These are phyloP conservation scores for Acanthurus leucopareius DNA, from an alignment of 2,797 vertebrate species.

Conservation along the genomic window DNA sequence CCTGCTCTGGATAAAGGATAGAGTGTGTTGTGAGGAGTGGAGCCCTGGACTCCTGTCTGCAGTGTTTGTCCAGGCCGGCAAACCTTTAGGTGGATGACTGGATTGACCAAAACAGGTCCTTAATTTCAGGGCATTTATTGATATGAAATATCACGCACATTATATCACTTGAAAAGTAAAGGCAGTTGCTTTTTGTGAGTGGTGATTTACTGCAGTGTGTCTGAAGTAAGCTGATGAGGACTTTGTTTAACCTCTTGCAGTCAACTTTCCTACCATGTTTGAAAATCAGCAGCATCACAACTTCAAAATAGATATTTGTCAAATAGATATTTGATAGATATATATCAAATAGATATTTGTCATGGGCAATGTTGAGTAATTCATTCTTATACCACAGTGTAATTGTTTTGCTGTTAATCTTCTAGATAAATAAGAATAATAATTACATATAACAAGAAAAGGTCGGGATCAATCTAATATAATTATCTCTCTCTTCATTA, in stretches of 20 bases:
- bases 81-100: slow-evolving; percentile 3
- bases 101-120: neutral
- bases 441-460: neutral
- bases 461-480: neutral
- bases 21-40: neutral
- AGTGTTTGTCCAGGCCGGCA: neutral
- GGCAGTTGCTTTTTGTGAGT: neutral
- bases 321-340: neutral
- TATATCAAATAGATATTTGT: slow-evolving; percentile 2
- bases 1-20: slow-evolving; percentile 42
- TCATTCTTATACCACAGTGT: neutral
- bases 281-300: neutral
- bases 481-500: neutral
- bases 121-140: neutral
- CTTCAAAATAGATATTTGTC: neutral
- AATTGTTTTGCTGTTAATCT: neutral
- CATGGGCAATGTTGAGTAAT: neutral
- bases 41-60: slow-evolving; percentile 1
- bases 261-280: neutral
- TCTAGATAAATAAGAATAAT: neutral
- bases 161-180: neutral
- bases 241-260: neutral
- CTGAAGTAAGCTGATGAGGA: neutral
- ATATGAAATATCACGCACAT: neutral
- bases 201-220: neutral